Base-by-base conservation (phyloP, 1,140 invertebrate genomes). In the Drosophila pallidifrons region DNA sequence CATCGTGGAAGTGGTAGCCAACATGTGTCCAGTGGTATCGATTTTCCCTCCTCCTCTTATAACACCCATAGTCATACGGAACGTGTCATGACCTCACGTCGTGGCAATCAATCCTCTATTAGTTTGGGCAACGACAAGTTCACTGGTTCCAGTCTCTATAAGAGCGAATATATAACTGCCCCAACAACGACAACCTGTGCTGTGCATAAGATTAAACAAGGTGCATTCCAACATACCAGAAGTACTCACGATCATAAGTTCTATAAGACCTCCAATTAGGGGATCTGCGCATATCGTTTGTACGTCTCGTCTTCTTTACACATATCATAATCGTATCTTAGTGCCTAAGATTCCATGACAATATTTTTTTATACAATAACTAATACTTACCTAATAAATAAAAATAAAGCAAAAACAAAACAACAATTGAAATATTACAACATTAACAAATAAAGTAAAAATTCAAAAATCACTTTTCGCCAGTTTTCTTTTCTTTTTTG, bases 161-260 rank as follows among this genome's bases (percentile, higher is more conserved):
- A 96, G 82, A 96, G 95, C 52, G 96, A 97, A 92, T 97, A 94
- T 79, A 94, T 94, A 3, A 95, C 95, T 1, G 94, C 95, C 72
- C 94, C 94, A 52, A 92, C 76, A 45, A 93, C 76, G 8, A 93
- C 76, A 11, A 96, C 96, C 0, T 97, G 97, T 93, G 96, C 97
- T 2, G 96, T 96, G 4, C 94, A 96, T 28, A 93, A 96, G 11
- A 94, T 97, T 7, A 96, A 97, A 80, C 95, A 96, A 47, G 95
- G 96, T 49, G 95, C 95, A 15, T 97, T 96, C 91, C 96, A 96
- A 90, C 96, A 97, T 80, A 96, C 96, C 1, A 94, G 96, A 69
- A 96, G 97, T 89, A 96, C 96, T 0, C 95, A 94, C 51, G 95
- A 96, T 85, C 96, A 97, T 87, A 97, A 96, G 89, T 97, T 97